Base-by-base conservation (phyloP, 1,140 invertebrate species). In the Lutraria rhynchaena region DNA sequence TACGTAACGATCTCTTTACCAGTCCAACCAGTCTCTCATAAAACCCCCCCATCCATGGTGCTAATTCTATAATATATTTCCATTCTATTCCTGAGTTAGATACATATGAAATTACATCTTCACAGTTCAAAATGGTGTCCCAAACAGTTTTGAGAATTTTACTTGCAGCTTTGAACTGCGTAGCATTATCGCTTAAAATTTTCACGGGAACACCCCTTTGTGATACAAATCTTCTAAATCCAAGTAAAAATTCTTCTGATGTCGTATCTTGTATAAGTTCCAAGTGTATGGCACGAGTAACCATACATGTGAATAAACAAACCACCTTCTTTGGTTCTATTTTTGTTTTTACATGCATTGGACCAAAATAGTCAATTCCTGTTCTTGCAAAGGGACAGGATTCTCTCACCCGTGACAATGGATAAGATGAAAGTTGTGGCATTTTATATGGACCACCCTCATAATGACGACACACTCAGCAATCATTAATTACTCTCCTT, bases 181-280 rank as follows among this genome's bases (percentile, higher is more conserved):
- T 33, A 2, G 67, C 67, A n/a, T 70, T 70, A 22, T 53, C 67
- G 31, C 67, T 70, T 51, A 70, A 33, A 31, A 70, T 35, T 51
- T 70, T 29, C 9, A 19, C n/a, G 9, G 46, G 67, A 2, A 41
- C 27, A 13, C 67, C 67, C 29, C 67, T 51, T 51, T 9, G 17
- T 31, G 67, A 27, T 5, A 70, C n/a, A 44, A 53, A 70, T 33
- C 44, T 51, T 53, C 51, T 27, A 7, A 70, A 44, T 17, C 24
- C 41, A 3, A 70, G 49, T 15, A 70, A 41, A 70, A 70, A 70
- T n/a, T 33, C 24, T 41, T 31, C 33, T 31, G 46, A 22, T 19
- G 49, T 31, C 67, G 53, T 70, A 19, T 51, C 67, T 31, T 2
- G 1, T 17, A 70, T 22, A 5, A 53, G 13, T 70, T 70, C 67